These are phyloP conservation scores for Rhabdomys dilectus DNA, from an alignment of 2,113 vertebrate species.

Conservation along the genomic window DNA sequence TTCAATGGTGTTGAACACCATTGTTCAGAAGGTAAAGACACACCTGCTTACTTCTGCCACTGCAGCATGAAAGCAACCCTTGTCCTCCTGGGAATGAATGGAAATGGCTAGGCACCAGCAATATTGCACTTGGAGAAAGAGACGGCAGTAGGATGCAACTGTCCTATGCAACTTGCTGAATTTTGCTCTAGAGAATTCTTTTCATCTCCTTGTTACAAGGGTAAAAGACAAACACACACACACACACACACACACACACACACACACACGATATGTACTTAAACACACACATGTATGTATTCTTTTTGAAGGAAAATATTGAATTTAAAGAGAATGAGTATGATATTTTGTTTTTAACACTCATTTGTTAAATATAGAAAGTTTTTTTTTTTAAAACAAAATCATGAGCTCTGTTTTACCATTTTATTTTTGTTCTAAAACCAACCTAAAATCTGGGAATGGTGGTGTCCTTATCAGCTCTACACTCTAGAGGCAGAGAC, in stretches of 20 bases:
- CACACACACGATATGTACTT: not conserved
- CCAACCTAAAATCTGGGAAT: not conserved
- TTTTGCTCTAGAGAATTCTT: not conserved
- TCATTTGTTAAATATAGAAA: not conserved
- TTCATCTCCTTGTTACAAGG: not conserved
- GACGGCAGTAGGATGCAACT: not conserved
- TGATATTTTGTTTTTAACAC: conserved; percentile 12
- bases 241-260: not conserved
- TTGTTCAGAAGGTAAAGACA: not conserved
- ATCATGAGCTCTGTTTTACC: not conserved
- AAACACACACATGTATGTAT: not conserved
- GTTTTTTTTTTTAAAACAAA: not conserved
- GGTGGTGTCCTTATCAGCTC: not conserved
- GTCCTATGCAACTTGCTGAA: not conserved
- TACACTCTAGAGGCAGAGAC: not conserved
- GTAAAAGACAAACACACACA: not conserved
- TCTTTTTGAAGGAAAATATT: not conserved
- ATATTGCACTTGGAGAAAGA: not conserved
- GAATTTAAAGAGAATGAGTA: not conserved
- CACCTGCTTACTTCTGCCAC: not conserved
- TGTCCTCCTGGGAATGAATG: not conserved
- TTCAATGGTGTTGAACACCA: too few species aligned
- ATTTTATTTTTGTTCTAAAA: conserved; percentile 51
- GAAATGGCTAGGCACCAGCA: rapidly evolving
- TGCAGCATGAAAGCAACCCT: not conserved